A percentile compares a stretch with the other conserved stretches of the same genome.
phyloP scores from a whole-genome alignment of 2,797 vertebrate species.

The Notamacropus eugenii region DNA sequence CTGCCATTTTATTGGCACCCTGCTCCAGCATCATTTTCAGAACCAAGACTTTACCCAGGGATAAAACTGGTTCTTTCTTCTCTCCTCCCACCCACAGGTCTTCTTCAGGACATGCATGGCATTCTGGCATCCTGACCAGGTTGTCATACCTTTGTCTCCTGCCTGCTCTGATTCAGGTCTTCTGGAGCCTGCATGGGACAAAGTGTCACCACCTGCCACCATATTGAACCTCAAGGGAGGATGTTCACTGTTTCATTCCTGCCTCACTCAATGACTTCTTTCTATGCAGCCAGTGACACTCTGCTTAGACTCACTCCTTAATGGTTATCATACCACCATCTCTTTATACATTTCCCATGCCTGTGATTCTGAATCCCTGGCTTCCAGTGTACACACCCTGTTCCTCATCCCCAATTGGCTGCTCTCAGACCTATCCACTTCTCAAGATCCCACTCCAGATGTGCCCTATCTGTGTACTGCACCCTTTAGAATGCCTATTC shows the following conservation, averaged over 20 bases:
- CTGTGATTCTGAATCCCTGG: not conserved
- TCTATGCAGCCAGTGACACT: not conserved
- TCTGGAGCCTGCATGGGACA: not conserved
- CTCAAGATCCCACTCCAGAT: not conserved
- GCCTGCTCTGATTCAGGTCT: not conserved
- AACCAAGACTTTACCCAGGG: not conserved
- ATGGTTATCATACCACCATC: not conserved
- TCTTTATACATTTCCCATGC: not conserved
- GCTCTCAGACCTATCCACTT: not conserved
- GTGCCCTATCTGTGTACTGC: not conserved
- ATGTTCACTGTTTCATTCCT: not conserved
- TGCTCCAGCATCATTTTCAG: not conserved
- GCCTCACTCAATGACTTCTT: not conserved
- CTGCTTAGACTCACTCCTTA: not conserved
- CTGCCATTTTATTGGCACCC: not conserved
- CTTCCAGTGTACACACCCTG: not conserved
- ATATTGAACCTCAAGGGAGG: not conserved
- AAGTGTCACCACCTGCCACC: not conserved
- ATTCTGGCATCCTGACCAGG: not conserved
- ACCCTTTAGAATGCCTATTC: not conserved
- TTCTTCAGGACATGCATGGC: not conserved
- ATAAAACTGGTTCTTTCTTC: not conserved
- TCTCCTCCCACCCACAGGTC: not conserved
- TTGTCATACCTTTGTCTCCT: not conserved
- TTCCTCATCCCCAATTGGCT: not conserved